A percentile compares a stretch with the other conserved stretches of the same genome.
These are phyloP conservation scores for Hetaerina americana DNA, from an alignment of 1,140 invertebrate species.

Conservation along the genomic window DNA sequence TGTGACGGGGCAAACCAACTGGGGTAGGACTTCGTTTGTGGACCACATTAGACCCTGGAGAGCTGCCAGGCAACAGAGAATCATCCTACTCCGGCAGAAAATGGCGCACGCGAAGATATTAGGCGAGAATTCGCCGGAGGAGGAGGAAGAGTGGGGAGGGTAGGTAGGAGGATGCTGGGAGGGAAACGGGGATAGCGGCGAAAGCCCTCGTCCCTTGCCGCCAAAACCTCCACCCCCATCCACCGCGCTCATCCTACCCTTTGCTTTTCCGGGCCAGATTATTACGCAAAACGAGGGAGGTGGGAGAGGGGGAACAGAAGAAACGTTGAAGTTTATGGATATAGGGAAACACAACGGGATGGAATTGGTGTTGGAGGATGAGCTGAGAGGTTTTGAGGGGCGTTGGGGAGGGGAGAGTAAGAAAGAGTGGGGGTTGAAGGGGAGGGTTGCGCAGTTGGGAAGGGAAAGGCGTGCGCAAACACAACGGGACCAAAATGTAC, in stretches of 20 bases:
- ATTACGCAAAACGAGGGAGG: too few relatives aligned
- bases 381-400: not conserved
- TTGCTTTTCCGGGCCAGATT: not conserved
- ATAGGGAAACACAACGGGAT: not conserved
- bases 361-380: not conserved
- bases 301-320: too few relatives aligned
- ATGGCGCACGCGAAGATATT: not conserved
- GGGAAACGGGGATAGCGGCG: too few relatives aligned
- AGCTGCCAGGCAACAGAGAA: not conserved
- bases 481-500: too few relatives aligned
- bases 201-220: too few relatives aligned
- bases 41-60: not conserved
- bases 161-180: too few relatives aligned
- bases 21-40: not conserved
- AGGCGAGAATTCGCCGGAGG: not conserved
- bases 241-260: not conserved
- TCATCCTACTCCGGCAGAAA: not conserved
- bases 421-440: too few relatives aligned
- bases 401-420: not conserved
- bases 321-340: not conserved
- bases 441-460: too few relatives aligned
- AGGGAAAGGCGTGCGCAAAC: too few relatives aligned
- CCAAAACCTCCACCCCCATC: not conserved
- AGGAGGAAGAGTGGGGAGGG: too few relatives aligned
- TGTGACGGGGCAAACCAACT: not conserved